These are phyloP conservation scores for Doris montereyensis DNA, from an alignment of 2,888 invertebrate species.

Conservation along the genomic window DNA sequence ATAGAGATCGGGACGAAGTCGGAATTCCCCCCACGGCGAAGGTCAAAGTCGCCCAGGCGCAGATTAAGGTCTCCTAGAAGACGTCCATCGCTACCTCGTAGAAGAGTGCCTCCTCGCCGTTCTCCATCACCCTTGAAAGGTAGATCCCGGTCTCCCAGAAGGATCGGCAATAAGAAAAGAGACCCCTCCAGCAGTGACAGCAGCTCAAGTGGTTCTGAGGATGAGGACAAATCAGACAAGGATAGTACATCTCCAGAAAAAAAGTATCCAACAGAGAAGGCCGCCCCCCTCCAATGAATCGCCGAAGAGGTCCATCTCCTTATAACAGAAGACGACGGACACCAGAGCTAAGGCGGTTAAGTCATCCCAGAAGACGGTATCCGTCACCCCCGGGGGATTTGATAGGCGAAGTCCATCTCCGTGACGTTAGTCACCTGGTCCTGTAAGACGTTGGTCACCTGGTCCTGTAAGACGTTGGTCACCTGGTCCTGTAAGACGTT, in stretches of 20 bases:
- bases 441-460: too few species aligned
- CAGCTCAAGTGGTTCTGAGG: constrained; percentile 43
- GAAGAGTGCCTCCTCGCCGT: constrained; percentile 48
- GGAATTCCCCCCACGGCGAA: constrained; percentile 34
- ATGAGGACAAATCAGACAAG: too few species aligned
- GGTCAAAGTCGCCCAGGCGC: constrained; percentile 54
- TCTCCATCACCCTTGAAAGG: constrained; percentile 33
- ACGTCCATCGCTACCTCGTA: constrained; percentile 51
- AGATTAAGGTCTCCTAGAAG: constrained; percentile 46
- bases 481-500: too few species aligned
- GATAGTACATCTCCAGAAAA: too few species aligned
- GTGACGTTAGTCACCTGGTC: constrained; percentile 41
- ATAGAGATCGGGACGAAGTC: neutral
- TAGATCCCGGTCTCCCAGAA: constrained; percentile 53
- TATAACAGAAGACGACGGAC: too few species aligned
- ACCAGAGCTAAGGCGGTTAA: too few species aligned
- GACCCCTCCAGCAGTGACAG: constrained; percentile 40
- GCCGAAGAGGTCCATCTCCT: too few species aligned
- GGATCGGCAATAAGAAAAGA: constrained; percentile 42
- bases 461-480: too few species aligned
- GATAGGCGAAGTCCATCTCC: constrained; percentile 39
- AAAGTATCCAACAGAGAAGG: too few species aligned
- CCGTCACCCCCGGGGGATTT: too few species aligned
- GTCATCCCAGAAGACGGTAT: too few species aligned
- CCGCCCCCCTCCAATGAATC: too few species aligned